Evolutionary conservation across 2,797 vertebrate species (phyloP), one percentile per base, ranked within the genome.

Genomic region (Siniperca scherzeri): DNA sequence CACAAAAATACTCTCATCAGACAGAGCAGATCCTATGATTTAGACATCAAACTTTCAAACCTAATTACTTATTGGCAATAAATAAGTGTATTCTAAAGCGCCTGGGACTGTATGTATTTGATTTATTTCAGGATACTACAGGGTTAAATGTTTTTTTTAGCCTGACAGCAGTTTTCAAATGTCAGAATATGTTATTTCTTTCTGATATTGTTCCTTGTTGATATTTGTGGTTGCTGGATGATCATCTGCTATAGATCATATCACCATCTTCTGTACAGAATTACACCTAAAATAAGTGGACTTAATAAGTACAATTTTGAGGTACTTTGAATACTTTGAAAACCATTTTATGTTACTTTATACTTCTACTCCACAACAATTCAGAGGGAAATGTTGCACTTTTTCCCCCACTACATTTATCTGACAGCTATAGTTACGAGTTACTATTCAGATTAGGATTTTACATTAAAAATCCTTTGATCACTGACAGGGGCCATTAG

Each of bases 191-290:
- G 57, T 83, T 65, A 9, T 42, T 53, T 52, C 8, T 44, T 52
- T 36, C 61, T 69, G 1, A 68, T 48, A 65, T 70, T 70, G 65
- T 70, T 74, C 25, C 50, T 42, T 79, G 82, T 84, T 80, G 36
- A 85, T 72, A 42, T 74, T 52, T 57, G 55, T 30, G 73, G 69
- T 77, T 80, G 70, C 73, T 53, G 38, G 59, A 79, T 36, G 70
- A 81, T 70, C 5, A 5, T 66, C 27, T 44, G 1, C 69, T n/a
- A 25, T 40, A 6, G 25, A 50, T 60, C 50, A 64, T 21, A 27
- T 73, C 68, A 68, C 25, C 33, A 8, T 77, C 44, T 44, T 69
- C 30, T 56, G 6, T 33, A 6, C 50, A 22, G 44, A 73, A 1
- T 40, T 21, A 60, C 13, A 79, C 22, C 53, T n/a, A 22, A 50